These are phyloP conservation scores for Piscicola geometra DNA, from an alignment of 2,888 invertebrate species.

Conservation along the genomic window DNA sequence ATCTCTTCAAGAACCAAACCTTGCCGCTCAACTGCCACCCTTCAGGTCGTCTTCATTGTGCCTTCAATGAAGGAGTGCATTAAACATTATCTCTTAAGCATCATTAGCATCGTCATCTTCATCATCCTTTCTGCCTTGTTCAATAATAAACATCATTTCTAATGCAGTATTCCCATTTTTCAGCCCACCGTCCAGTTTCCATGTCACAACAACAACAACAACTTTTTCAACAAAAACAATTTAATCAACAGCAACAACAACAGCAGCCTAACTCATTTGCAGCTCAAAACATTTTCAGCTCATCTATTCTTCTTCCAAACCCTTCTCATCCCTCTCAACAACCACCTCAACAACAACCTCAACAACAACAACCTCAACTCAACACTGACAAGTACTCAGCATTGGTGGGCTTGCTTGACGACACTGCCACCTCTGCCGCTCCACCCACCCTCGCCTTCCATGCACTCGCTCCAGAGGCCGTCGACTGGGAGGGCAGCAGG, in stretches of 20 bases:
- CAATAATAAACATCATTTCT: no score
- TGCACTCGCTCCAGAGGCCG: constrained; percentile 30
- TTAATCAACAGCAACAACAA: not conserved
- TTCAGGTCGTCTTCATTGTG: no score
- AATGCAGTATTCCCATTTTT: no score
- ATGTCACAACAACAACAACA: no score
- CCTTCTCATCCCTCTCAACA: not conserved
- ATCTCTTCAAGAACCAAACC: no score
- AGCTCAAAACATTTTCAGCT: not conserved
- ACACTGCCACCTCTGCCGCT: constrained; percentile 54
- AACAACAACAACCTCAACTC: not conserved
- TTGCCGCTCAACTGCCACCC: no score
- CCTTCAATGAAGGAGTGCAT: no score
- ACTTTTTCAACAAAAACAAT: no score
- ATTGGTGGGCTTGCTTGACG: constrained; percentile 79
- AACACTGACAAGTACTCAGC: constrained; percentile 81
- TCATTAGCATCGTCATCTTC: no score
- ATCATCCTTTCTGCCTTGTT: no score
- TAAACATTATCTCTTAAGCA: no score
- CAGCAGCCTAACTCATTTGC: not conserved
- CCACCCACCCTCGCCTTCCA: not conserved
- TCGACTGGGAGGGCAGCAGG: constrained; percentile 39
- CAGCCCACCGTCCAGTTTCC: no score
- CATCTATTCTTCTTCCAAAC: constrained; percentile 4
- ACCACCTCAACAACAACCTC: not conserved